phyloP scores from a whole-genome alignment of 2,888 invertebrate species.

The Mimumesa dahlbomi region DNA sequence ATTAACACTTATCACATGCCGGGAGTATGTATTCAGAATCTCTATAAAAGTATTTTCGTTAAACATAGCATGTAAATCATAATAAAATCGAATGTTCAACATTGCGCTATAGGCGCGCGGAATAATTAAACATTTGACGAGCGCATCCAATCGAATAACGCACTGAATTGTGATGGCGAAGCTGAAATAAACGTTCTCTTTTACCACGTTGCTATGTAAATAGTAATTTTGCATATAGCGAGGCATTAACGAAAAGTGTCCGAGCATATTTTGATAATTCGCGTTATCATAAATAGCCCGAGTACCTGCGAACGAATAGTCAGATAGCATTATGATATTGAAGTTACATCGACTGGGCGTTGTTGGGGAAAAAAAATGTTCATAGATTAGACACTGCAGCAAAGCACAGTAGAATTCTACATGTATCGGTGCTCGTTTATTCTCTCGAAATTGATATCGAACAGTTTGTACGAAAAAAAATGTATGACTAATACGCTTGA shows the following conservation, averaged over 20 bases:
- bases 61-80: slow-evolving; percentile 7
- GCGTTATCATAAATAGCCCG: slow-evolving; percentile 13
- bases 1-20: slow-evolving; percentile 15
- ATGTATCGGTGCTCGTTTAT: no score
- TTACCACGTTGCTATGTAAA: neutral
- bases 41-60: slow-evolving; percentile 20
- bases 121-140: slow-evolving; percentile 2
- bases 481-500: no score
- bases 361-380: no score
- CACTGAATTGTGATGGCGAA: neutral
- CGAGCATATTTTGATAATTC: slow-evolving; percentile 20
- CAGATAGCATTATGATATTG: slow-evolving; percentile 20
- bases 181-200: neutral
- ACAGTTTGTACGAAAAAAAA: no score
- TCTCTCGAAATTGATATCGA: no score
- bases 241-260: neutral
- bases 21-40: slow-evolving; percentile 2
- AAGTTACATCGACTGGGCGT: no score
- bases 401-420: no score
- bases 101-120: neutral
- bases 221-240: neutral
- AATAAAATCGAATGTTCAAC: neutral
- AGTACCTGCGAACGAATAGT: slow-evolving; percentile 27
- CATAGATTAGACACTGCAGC: no score
- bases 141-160: neutral